These are phyloP conservation scores for Melieria omissa DNA, from an alignment of 2,888 invertebrate genomes.

Conservation along the genomic window DNA sequence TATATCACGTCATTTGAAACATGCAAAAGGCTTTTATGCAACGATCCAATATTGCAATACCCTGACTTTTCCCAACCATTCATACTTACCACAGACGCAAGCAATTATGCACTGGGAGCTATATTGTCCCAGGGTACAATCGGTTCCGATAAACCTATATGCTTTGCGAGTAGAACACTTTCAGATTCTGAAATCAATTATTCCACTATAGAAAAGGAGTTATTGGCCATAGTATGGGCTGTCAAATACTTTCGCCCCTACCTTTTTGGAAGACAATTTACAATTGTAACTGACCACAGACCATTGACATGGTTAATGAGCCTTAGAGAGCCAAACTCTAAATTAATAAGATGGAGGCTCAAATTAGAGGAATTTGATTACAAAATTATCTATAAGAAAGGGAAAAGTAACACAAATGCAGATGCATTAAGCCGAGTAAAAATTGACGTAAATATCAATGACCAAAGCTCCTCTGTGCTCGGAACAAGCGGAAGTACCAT, in stretches of 20 bases:
- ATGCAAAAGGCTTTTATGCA: constrained; percentile 39
- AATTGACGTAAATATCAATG: constrained; percentile 42
- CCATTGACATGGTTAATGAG: too few relatives aligned
- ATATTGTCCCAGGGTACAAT: background rate
- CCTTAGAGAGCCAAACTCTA: too few relatives aligned
- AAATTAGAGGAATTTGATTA: constrained; percentile 55
- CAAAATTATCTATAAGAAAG: constrained; percentile 46
- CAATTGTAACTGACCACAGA: constrained; percentile 11
- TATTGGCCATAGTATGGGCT: constrained; percentile 4
- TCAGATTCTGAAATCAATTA: background rate
- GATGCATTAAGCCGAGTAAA: constrained; percentile 38
- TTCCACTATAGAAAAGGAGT: constrained; percentile 12
- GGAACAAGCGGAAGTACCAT: constrained; percentile 31
- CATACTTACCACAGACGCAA: constrained; percentile 55
- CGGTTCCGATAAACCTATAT: background rate
- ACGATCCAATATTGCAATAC: constrained; percentile 21
- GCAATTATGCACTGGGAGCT: constrained; percentile 30
- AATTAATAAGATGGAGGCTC: too few relatives aligned
- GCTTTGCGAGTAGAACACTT: constrained; percentile 9
- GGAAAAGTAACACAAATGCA: constrained; percentile 24
- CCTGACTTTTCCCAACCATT: constrained; percentile 44
- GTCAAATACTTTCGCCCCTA: background rate
- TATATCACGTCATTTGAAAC: constrained; percentile 38
- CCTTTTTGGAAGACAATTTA: constrained; percentile 6
- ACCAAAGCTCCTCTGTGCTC: constrained; percentile 40